Base-by-base conservation (phyloP, 2,113 vertebrate genomes). In the Nicator chloris region DNA sequence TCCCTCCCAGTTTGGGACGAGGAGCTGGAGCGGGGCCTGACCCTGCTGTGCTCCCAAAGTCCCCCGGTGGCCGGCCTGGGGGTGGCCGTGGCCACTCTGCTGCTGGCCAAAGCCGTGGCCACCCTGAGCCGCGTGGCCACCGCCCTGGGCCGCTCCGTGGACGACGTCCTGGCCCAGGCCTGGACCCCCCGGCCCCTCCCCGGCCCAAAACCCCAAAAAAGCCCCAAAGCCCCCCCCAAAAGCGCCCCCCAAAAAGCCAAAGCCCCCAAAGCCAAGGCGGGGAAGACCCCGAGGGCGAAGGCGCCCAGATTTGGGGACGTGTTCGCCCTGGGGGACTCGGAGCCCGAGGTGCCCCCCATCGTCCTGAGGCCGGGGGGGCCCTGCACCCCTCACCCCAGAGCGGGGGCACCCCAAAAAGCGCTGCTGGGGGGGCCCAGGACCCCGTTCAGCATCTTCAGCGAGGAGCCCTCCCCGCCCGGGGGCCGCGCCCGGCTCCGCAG, bases 371-470 rank as follows among this genome's bases (percentile, higher is more conserved):
- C 82, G 0, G 76, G 42, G 11, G 76, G 45, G 26, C 92, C 95
- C 44, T 82, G 82, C 68, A 96, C 95, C 79, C 98, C 98, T 1
- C 57, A 88, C 64, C 97, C 91, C 26, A 96, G 92, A 21, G n/a
- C 21, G 15, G 50, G 50, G 69, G 37, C 3, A 3, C 30, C 10
- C 23, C 26, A 15, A n/a, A 73, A 35, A 16, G 1, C 7, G 23
- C 39, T 21, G 39, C 31, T 56, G 2, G 37, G 66, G 33, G 13
- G 44, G 12, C 3, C 75, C 69, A 91, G 68, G 44, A 82, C 97
- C 7, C 97, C 98, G 28, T 99, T 99, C 92, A 97, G 98, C 2
- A 98, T 99, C 68, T 99, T 98, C 96, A 98, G 98, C 24, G 99
- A 99, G 57, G 56, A 86, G 5, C 30, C 69, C 11, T 53, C 37